Evolutionary conservation across 2,888 invertebrate genomes (phyloP).

Genomic region (Torymus tubicola): DNA sequence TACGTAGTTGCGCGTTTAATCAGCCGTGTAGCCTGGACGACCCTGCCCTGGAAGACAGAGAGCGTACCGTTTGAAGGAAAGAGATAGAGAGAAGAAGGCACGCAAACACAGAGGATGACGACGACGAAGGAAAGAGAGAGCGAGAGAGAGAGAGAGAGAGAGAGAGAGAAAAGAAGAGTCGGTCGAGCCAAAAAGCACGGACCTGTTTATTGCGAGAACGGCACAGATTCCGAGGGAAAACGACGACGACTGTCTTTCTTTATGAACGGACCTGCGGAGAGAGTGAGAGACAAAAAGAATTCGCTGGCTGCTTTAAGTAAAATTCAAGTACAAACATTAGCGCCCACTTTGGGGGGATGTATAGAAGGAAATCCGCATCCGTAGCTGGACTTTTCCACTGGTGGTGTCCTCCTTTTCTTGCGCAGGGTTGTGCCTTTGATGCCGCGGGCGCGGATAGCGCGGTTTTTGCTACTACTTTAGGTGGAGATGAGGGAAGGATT

Average conservation of each 20-base stretch:
- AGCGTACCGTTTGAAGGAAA: constrained; percentile 68
- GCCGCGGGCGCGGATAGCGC: background rate
- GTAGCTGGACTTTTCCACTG: background rate
- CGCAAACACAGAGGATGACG: constrained; percentile 1
- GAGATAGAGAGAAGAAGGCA: constrained; percentile 18
- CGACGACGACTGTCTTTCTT: constrained; percentile 22
- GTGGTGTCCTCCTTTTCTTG: constrained; percentile 32
- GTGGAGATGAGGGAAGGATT: no score
- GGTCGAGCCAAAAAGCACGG: no score
- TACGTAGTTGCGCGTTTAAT: constrained; percentile 76
- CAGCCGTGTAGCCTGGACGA: constrained; percentile 70
- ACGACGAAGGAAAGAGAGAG: constrained; percentile 37
- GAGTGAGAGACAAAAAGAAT: constrained; percentile 44
- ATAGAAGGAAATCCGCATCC: background rate
- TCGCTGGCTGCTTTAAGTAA: constrained; percentile 40
- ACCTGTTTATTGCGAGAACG: constrained; percentile 15
- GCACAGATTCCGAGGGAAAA: constrained; percentile 42
- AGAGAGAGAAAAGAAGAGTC: constrained; percentile 14
- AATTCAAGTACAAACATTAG: constrained; percentile 55
- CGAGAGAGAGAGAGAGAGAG: constrained; percentile 33
- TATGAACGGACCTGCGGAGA: background rate
- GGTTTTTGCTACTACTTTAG: no score
- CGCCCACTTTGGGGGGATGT: constrained; percentile 6
- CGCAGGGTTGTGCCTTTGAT: background rate
- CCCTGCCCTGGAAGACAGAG: constrained; percentile 43